Evolutionary conservation across 2,888 invertebrate genomes (phyloP).

Genomic region (Prosopocoilus inquinatus): DNA sequence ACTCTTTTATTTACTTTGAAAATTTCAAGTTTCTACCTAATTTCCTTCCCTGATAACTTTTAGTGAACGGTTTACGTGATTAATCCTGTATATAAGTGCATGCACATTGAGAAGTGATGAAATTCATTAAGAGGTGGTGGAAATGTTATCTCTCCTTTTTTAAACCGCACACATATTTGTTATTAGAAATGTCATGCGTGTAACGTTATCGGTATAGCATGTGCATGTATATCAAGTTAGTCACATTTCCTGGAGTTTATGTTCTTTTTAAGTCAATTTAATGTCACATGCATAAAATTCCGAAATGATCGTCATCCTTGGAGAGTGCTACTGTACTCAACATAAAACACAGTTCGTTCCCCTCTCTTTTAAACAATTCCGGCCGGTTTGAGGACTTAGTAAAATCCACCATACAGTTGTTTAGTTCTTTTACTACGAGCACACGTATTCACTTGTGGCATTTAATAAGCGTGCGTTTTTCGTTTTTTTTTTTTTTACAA

Average conservation of each 20-base stretch:
- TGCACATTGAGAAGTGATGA: too few relatives aligned
- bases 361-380: constrained; percentile 24
- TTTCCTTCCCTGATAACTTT: too few relatives aligned
- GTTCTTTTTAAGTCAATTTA: background rate
- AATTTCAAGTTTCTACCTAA: too few relatives aligned
- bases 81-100: too few relatives aligned
- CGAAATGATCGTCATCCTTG: constrained; percentile 23
- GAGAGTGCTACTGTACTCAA: constrained; percentile 28
- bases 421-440: constrained; percentile 13
- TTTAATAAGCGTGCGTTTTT: constrained; percentile 7
- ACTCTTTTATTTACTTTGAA: too few relatives aligned
- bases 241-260: background rate
- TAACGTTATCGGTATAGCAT: constrained; percentile 5
- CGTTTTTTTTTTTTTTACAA: background rate
- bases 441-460: too few relatives aligned
- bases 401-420: constrained; percentile 7
- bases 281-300: constrained; percentile 2
- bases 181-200: constrained; percentile 14
- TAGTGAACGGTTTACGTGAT: too few relatives aligned
- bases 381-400: constrained; percentile 10
- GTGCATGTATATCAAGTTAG: background rate
- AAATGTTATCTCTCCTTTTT: too few relatives aligned
- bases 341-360: constrained; percentile 35
- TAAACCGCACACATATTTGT: constrained; percentile 2
- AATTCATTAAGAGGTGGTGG: too few relatives aligned